These are phyloP conservation scores for Chionomys nivalis DNA, from an alignment of 2,113 vertebrate genomes.

Conservation along the genomic window DNA sequence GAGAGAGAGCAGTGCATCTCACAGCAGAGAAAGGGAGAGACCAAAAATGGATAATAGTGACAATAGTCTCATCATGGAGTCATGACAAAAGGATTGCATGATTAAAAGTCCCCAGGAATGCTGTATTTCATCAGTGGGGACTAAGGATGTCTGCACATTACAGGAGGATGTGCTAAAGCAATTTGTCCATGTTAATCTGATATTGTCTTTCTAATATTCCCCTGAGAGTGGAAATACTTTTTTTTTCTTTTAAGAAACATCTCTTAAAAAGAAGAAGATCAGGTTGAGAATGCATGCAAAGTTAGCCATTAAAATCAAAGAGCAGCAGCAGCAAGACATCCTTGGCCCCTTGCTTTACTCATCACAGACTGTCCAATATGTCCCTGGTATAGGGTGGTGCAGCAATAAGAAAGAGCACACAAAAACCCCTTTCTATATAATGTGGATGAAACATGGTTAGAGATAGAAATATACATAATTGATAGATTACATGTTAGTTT, in stretches of 20 bases:
- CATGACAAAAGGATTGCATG: background rate
- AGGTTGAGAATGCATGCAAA: background rate
- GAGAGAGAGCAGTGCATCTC: background rate
- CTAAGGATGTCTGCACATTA: background rate
- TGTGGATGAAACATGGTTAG: background rate
- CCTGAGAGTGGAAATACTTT: background rate
- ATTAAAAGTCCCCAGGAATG: background rate
- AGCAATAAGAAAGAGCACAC: background rate
- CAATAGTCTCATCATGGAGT: background rate
- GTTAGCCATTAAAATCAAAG: background rate
- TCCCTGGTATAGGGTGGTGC: background rate
- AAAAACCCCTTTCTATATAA: background rate
- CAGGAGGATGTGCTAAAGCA: background rate
- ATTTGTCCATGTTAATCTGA: conserved; percentile 26
- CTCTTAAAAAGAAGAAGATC: background rate
- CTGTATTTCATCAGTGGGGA: background rate
- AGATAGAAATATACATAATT: conserved; percentile 4
- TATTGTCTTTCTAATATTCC: background rate
- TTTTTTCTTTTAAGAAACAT: conserved; percentile 6
- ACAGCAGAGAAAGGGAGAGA: background rate
- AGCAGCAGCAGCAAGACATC: too few species aligned
- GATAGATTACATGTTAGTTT: background rate
- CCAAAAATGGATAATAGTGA: background rate
- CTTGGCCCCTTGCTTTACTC: background rate
- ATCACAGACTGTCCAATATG: background rate